Conservation (phyloP, 2,888 invertebrate species). For the Troides oblongomaculatus region DNA sequence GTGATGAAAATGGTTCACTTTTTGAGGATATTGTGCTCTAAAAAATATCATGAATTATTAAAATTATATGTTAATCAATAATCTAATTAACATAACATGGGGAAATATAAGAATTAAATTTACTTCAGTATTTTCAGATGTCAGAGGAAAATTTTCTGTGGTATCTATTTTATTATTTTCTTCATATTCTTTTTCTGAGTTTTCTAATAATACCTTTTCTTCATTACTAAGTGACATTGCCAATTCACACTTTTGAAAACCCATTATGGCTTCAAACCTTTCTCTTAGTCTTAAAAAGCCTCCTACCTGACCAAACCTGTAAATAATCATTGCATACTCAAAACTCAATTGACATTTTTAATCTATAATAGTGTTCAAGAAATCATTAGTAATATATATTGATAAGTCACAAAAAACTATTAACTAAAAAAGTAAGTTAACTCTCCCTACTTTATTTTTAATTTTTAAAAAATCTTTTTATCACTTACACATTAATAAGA, state of each 20-base stretch:
- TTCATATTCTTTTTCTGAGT: conserved; percentile 63
- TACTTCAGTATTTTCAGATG: conserved; percentile 63
- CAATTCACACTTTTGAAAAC: conserved; percentile 75
- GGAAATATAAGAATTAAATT: conserved; percentile 5
- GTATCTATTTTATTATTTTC: conserved; percentile 55
- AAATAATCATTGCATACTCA: conserved; percentile 32
- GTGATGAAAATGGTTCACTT: conserved; percentile 64
- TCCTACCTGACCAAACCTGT: conserved; percentile 90
- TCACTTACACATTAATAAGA: conserved; percentile 88
- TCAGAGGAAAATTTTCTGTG: conserved; percentile 47
- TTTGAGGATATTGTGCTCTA: conserved; percentile 52
- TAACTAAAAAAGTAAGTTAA: too few species aligned
- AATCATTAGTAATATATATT: too few species aligned
- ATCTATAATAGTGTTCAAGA: too few species aligned
- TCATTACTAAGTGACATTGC: conserved; percentile 64
- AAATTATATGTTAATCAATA: conserved; percentile 30
- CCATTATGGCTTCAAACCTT: conserved; percentile 88
- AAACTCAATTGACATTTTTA: neutral
- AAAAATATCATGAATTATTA: conserved; percentile 8
- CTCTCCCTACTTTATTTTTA: neutral
- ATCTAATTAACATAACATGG: neutral
- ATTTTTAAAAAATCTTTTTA: neutral
- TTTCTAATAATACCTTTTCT: conserved; percentile 67
- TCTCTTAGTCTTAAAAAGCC: conserved; percentile 93
- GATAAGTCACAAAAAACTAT: too few species aligned